Base-by-base conservation (phyloP, 1,140 invertebrate genomes). In the Rhynchophorus ferrugineus region DNA sequence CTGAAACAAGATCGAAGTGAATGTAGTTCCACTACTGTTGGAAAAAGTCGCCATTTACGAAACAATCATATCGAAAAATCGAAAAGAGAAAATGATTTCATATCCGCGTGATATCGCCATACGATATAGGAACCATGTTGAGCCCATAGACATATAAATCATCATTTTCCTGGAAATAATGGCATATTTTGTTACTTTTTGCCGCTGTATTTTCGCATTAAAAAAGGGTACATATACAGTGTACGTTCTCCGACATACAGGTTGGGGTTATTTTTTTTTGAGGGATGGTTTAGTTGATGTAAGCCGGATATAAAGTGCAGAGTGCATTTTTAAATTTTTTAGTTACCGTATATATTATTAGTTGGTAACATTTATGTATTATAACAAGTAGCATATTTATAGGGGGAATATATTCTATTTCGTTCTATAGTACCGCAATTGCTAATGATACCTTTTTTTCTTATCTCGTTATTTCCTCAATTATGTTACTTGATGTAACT, bases 131-230 rank as follows among this genome's bases (percentile, higher is more conserved):
- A 42, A 35, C 37, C 22, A 24, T 42, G 44, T 42, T 41, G 36
- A 16, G 52, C 39, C 49, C 44, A 48, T 54, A 37, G 14, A 20
- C 16, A 43, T 21, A 54, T 54, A 54, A 54, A 54, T 54, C 52
- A 48, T 54, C 44, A 54, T 54, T 46, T 43, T 43, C 8, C 44
- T 44, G 19, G 13, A 22, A 47, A 36, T 45, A 54, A 47, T 54
- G 45, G 44, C 52, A 43, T 48, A 47, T 54, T 48, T 54, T 42
- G 37, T 3, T 48, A 24, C 17, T 54, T 45, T 36, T 38, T 29
- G n/a, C 16, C 7, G 9, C 2, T 39, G 34, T 44, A 39, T 52
- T 52, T 53, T 47, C 29, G 18, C 5, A 19, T 37, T 47, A 21
- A 44, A 51, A 51, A 51, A 51, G 36, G 41, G 38, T n/a, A n/a